These are phyloP conservation scores for Python bivittatus DNA, from an alignment of 2,113 vertebrate species.

Conservation along the genomic window DNA sequence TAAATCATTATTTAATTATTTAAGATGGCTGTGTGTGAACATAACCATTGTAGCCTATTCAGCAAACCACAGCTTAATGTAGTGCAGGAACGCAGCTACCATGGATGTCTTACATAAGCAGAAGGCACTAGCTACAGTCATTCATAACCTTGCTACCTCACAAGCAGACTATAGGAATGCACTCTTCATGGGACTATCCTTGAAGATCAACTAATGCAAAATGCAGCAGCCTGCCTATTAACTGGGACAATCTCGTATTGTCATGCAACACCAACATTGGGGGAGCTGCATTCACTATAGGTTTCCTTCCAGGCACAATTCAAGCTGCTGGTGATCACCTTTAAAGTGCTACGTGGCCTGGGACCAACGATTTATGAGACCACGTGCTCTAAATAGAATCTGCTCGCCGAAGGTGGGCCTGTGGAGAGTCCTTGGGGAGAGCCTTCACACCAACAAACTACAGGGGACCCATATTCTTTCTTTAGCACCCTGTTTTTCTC, in stretches of 20 bases:
- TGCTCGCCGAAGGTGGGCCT: no score
- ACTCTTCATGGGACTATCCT: background rate
- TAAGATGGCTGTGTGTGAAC: background rate
- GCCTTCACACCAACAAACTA: background rate
- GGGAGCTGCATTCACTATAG: no score
- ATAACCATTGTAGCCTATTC: background rate
- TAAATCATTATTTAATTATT: background rate
- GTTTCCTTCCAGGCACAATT: background rate
- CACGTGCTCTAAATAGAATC: no score
- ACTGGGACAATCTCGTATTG: background rate
- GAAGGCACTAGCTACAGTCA: background rate
- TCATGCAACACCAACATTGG: background rate
- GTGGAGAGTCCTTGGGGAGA: no score
- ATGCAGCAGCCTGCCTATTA: background rate
- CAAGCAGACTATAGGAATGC: background rate
- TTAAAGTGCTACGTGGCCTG: no score
- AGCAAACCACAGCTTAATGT: background rate
- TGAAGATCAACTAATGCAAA: background rate
- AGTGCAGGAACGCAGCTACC: background rate
- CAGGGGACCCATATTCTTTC: no score
- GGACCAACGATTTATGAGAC: no score
- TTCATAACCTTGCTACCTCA: background rate
- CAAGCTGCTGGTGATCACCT: background rate
- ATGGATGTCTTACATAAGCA: background rate
- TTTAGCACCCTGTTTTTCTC: no score